Percentiles rank a stretch among this genome's conserved stretches.
Evolutionary conservation across 2,113 vertebrate species (phyloP).

Genomic region (Protobothrops flavoviridis): DNA sequence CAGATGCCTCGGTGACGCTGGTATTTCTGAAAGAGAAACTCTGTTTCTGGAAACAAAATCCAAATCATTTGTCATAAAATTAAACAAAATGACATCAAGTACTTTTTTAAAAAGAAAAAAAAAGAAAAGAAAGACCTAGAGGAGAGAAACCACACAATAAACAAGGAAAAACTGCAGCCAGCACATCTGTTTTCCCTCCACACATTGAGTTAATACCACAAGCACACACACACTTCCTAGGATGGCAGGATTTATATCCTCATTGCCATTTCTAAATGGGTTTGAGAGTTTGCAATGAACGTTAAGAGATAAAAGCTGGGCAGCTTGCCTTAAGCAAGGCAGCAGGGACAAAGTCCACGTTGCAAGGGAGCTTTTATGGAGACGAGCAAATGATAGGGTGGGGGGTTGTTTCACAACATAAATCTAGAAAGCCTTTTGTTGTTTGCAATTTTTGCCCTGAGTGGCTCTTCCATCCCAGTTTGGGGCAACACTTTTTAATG

Average conservation of each 20-base stretch:
- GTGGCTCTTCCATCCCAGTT: slow-evolving; percentile 52
- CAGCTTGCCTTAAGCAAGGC: slow-evolving; percentile 44
- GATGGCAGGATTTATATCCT: slow-evolving; percentile 37
- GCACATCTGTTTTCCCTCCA: slow-evolving; percentile 43
- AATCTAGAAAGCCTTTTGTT: slow-evolving; percentile 52
- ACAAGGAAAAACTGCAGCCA: slow-evolving; percentile 57
- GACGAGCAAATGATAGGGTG: slow-evolving; percentile 13
- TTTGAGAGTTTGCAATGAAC: slow-evolving; percentile 26
- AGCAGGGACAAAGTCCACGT: slow-evolving; percentile 52
- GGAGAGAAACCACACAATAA: slow-evolving; percentile 64
- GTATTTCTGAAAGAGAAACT: slow-evolving; percentile 53
- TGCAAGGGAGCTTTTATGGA: slow-evolving; percentile 38
- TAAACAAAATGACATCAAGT: slow-evolving; percentile 70
- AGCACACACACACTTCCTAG: slow-evolving; percentile 34
- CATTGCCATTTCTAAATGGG: slow-evolving; percentile 19
- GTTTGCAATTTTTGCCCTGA: slow-evolving; percentile 56
- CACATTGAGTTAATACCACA: slow-evolving; percentile 41
- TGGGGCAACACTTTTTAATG: slow-evolving; percentile 3
- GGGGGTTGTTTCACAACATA: slow-evolving; percentile 62
- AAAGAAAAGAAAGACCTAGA: slow-evolving; percentile 37
- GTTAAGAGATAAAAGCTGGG: slow-evolving; percentile 29
- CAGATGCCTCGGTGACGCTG: slow-evolving; percentile 61
- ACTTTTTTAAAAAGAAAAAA: slow-evolving; percentile 43
- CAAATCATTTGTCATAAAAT: slow-evolving; percentile 65
- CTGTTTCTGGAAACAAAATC: slow-evolving; percentile 63